Evolutionary conservation across 2,888 invertebrate genomes (phyloP), one percentile per base, ranked within the genome.

Genomic region (Aporophyla lueneburgensis): DNA sequence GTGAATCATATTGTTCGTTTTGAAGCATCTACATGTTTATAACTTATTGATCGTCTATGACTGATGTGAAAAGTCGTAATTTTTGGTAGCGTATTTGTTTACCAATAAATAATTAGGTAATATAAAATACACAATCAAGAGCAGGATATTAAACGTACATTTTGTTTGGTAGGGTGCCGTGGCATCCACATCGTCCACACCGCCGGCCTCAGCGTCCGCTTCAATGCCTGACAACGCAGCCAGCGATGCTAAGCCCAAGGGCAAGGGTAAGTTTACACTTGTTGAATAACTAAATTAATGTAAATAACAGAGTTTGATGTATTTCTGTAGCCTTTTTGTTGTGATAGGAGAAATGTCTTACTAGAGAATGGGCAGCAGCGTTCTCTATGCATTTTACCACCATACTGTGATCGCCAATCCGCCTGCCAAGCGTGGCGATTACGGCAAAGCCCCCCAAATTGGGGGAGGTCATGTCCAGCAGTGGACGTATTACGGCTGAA

Each of bases 161-260:
- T 21, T 72, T 63, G 53, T 71, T 84, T 81, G 16, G 10, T 19
- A 97, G 97, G 96, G 96, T 94, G 96, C 96, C 69, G 93, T 96
- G 77, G 96, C 97, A 89, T 96, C 97, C 69, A 96, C 96, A 49
- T 96, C 96, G 78, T 95, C 96, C 83, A 95, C 95, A 84, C 95
- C 96, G 95, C 95, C 96, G 90, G 94, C 94, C 88, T 91, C 95
- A 80, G 93, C 95, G 75, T 94, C 96, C 79, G 93, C 94, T 75
- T 92, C 94, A 72, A 96, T 96, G 96, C 96, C 95, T 77, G 96
- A 96, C 91, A 96, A 95, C 92, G 94, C 93, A 81, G 90, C 94
- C 69, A 92, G 81, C 84, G 97, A 97, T 89, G 94, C 94, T 66
- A 97, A 96, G 93, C 93, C 95, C 74, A 97, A 96, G 91, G 92